Base-by-base conservation (phyloP, 1,140 invertebrate species). In the Latrodectus geometricus region DNA sequence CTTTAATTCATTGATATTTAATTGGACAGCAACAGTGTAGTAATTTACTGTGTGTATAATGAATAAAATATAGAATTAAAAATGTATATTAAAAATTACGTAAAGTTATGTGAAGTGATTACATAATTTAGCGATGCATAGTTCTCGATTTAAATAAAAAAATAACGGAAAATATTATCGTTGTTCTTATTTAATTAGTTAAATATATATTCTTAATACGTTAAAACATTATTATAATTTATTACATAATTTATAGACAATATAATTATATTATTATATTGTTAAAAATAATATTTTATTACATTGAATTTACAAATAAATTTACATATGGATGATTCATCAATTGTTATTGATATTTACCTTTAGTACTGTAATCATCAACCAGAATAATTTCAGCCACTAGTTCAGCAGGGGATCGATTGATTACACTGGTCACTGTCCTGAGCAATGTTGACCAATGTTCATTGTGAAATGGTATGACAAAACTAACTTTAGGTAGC, bases 381-480 rank as follows among this genome's bases (percentile, higher is more conserved):
- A 98, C 97, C 83, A 99, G 92, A 90, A 98, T 97, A 70, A 99
- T 93, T 93, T 98, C 97, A 90, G 96, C 95, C 11, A 98, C 92
- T 11, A 98, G 92, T 88, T 95, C 92, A 14, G 92, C 90, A 8
- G 97, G 97, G 14, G 97, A 96, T 76, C 96, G 93, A 90, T 95
- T 95, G 0, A 98, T 90, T 9, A 97, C 94, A 90, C 96, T 97
- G 89, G 94, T 93, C 35, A 94, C 95, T 8, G 97, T 98, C 52
- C 97, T 92, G 21, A 98, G 92, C 52, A 98, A 90, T 4, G 96
- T 96, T 84, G 95, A 95, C 93, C 95, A 96, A 91, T 97, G 96
- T 91, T 98, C 97, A 90, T 98, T 97, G 91, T 97, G 96, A 91
- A 98, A 99, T 68, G 97, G 97, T 49, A 99, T 95, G 73, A 99